These are phyloP conservation scores for Gonioctena quinquepunctata DNA, from an alignment of 1,140 invertebrate genomes.

Conservation along the genomic window DNA sequence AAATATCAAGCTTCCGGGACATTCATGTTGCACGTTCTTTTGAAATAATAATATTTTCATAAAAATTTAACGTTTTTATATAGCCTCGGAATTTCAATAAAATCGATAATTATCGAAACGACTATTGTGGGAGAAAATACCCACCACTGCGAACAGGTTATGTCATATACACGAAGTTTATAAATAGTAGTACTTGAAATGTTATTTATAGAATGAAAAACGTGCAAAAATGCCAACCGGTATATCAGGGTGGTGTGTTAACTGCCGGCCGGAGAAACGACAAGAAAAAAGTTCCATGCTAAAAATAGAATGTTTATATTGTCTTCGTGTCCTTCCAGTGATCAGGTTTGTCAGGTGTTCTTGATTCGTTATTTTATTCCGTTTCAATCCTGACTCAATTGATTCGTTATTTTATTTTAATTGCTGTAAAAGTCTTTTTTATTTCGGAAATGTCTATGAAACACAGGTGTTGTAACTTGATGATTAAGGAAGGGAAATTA, in stretches of 20 bases:
- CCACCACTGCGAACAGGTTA: constrained; percentile 11
- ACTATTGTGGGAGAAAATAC: background rate
- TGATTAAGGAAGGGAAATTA: no score
- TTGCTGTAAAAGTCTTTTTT: no score
- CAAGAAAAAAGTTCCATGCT: background rate
- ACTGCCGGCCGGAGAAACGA: background rate
- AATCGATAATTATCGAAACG: no score
- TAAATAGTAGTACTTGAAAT: constrained; percentile 16
- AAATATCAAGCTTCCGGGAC: no score
- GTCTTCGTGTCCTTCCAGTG: background rate
- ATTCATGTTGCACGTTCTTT: no score
- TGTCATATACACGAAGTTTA: constrained; percentile 14
- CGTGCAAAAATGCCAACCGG: constrained; percentile 21
- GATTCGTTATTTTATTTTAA: background rate
- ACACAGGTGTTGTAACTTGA: no score
- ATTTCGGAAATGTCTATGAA: no score
- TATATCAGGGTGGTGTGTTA: constrained; percentile 17
- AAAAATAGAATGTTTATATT: background rate
- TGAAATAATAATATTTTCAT: no score
- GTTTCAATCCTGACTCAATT: background rate
- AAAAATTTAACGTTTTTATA: no score
- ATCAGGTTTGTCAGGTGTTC: background rate
- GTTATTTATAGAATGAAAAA: constrained; percentile 21
- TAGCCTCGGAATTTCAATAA: no score
- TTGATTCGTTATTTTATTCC: background rate